phyloP scores from a whole-genome alignment of 1,140 invertebrate species.

The Trachymyrmex cornetzi region DNA sequence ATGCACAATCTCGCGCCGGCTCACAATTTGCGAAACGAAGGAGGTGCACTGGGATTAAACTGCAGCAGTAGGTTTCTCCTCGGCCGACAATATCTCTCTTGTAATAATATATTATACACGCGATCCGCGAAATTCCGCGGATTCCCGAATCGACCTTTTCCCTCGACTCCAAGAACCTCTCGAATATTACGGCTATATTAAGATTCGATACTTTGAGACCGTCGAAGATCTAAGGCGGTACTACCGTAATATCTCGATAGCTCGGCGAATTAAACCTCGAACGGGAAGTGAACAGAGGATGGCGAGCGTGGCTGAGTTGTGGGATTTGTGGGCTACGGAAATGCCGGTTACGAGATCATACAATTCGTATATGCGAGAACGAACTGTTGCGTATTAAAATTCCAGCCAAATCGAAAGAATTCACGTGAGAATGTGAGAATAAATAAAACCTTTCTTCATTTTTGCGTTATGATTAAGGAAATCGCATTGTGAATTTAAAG shows the following conservation, averaged over 20 bases:
- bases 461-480: neutral
- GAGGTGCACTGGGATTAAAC: conserved; percentile 43
- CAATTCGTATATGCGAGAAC: neutral
- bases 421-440: neutral
- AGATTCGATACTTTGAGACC: conserved; percentile 32
- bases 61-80: conserved; percentile 18
- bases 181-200: conserved; percentile 51
- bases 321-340: neutral
- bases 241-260: conserved; percentile 34
- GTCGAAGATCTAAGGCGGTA: conserved; percentile 19
- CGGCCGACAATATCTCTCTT: conserved; percentile 25
- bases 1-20: neutral
- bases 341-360: neutral
- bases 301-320: neutral
- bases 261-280: conserved; percentile 14
- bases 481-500: neutral
- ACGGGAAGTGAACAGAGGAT: neutral
- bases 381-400: conserved; percentile 26
- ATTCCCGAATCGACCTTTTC: neutral
- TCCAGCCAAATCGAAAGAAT: conserved; percentile 3
- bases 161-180: neutral
- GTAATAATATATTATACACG: conserved; percentile 49
- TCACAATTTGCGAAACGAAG: neutral
- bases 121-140: conserved; percentile 41
- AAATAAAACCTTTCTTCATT: neutral